These are phyloP conservation scores for Nomada goodeniana DNA, from an alignment of 2,888 invertebrate species.

Conservation along the genomic window DNA sequence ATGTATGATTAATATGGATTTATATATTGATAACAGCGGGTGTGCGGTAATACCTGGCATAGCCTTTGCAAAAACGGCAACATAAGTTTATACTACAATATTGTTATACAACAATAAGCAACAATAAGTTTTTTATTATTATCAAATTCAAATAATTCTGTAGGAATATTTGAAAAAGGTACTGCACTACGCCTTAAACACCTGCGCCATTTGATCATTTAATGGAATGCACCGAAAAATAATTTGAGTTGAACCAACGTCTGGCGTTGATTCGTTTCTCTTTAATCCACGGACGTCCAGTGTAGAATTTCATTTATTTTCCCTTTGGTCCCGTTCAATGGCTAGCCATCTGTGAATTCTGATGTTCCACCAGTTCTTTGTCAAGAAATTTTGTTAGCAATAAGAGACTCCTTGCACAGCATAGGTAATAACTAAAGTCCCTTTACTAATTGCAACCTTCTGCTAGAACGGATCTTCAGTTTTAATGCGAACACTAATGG, in stretches of 20 bases:
- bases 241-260: slow-evolving; percentile 1
- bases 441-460: slow-evolving; percentile 37
- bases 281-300: neutral
- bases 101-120: too few relatives aligned
- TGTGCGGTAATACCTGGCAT: too few relatives aligned
- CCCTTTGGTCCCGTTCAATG: neutral
- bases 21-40: too few relatives aligned
- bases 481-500: slow-evolving; percentile 78
- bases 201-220: neutral
- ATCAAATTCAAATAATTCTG: neutral
- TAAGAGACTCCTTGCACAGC: neutral
- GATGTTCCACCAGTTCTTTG: slow-evolving; percentile 13
- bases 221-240: neutral
- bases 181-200: neutral
- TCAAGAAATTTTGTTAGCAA: neutral
- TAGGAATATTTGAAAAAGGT: neutral
- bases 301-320: slow-evolving; percentile 1
- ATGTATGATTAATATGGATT: neutral
- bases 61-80: too few relatives aligned
- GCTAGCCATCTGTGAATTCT: neutral
- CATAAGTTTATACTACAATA: too few relatives aligned
- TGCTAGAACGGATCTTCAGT: slow-evolving; percentile 54
- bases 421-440: slow-evolving; percentile 23
- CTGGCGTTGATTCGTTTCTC: slow-evolving; percentile 2
- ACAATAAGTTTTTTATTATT: neutral